These are phyloP conservation scores for Characodon lateralis DNA, from an alignment of 2,797 vertebrate genomes.

Conservation along the genomic window DNA sequence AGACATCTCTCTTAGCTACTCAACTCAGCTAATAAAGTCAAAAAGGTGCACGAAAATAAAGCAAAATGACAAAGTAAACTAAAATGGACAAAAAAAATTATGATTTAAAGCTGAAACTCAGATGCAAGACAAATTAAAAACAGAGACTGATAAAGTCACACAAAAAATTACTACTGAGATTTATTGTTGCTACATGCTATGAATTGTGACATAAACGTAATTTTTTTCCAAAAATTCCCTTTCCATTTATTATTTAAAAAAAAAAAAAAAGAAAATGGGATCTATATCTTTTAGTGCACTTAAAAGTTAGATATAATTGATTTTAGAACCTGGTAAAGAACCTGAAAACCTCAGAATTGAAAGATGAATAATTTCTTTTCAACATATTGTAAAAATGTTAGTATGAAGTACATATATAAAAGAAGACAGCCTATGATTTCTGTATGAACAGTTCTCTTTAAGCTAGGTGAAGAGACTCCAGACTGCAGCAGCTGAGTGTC, in stretches of 20 bases:
- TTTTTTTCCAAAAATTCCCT: no score
- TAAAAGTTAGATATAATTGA: not conserved
- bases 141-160: not conserved
- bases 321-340: slow-evolving; percentile 1
- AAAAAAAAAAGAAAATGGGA: no score
- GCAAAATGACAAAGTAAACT: not conserved
- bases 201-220: not conserved
- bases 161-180: not conserved
- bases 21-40: not conserved
- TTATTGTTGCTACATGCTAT: not conserved
- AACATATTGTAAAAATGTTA: slow-evolving; percentile 19
- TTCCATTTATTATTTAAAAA: no score
- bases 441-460: slow-evolving; percentile 34
- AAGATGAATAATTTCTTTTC: not conserved
- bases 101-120: not conserved
- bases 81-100: not conserved
- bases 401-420: not conserved
- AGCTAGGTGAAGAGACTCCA: slow-evolving; percentile 40
- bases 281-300: not conserved
- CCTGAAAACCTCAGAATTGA: not conserved
- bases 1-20: not conserved
- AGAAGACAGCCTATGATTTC: slow-evolving; percentile 20
- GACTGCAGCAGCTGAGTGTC: slow-evolving; percentile 58
- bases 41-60: not conserved
- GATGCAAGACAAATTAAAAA: not conserved